Evolutionary conservation across 2,888 invertebrate species (phyloP), one percentile per base, ranked within the genome.

Genomic region (Folsomia candida): DNA sequence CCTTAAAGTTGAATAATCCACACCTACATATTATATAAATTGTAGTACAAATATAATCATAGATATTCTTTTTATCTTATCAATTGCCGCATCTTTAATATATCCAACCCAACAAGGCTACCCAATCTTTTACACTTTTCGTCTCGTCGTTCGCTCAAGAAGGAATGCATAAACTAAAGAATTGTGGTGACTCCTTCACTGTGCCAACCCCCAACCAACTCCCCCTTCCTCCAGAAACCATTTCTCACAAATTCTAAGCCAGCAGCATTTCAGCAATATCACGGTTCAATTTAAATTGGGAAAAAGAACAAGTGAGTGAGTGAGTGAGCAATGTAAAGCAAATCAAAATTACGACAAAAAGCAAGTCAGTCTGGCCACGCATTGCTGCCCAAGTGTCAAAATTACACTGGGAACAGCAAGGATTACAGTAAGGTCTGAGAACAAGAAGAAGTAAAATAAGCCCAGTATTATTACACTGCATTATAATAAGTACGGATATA

Each of bases 351-450:
- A 76, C 73, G 73, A 76, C 68, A 70, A 75, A 74, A 74, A 74
- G 71, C 72, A 63, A 70, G 71, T 74, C 72, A 37, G 37, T 14
- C 37, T 14, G 37, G 72, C 72, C 64, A 78, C 75, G 76, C 78
- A 75, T 75, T 75, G 76, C 69, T 72, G 73, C 62, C 70, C 76
- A 76, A 76, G 76, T 76, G 78, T 78, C 76, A 78, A 78, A 78
- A 76, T 73, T 75, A 76, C 75, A 76, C 75, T 71, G 73, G 74
- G 76, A 77, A 76, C 76, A 75, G 78, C 76, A 78, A 78, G 75
- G 76, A 73, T 72, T 78, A 78, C 78, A 75, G 78, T 78, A 78
- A 76, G 68, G 62, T 74, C 63, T 73, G 68, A 37, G 68, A 61
- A 51, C 47, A 14, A n/a, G 28, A n/a, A n/a, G n/a, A n/a, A n/a